A percentile compares a stretch with the other conserved stretches of the same genome.
Evolutionary conservation across 2,797 vertebrate species (phyloP).

Genomic region (Borostomias antarcticus): DNA sequence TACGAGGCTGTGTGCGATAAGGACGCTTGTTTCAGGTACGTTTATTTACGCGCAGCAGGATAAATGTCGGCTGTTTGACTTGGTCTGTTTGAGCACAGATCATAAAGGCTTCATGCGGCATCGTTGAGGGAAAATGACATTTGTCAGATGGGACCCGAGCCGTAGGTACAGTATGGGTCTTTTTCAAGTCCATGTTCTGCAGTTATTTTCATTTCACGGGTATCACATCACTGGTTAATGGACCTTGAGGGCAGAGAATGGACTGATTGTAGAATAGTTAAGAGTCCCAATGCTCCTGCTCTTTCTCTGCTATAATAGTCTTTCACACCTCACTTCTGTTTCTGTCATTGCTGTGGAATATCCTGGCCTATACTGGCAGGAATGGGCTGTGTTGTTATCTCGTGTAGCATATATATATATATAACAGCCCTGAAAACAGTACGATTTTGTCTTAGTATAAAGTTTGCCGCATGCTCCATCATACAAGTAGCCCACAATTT

Average conservation of each 20-base stretch:
- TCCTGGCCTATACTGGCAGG: neutral
- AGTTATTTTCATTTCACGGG: conserved; percentile 21
- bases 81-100: neutral
- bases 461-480: too few species aligned
- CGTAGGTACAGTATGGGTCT: conserved; percentile 13
- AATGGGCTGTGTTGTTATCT: too few species aligned
- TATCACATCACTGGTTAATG: conserved; percentile 10
- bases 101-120: neutral
- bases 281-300: neutral
- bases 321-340: neutral
- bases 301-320: neutral
- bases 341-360: conserved; percentile 29
- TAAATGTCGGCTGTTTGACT: conserved; percentile 4
- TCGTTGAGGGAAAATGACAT: neutral
- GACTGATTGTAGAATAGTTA: conserved; percentile 6
- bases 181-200: conserved; percentile 4
- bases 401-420: too few species aligned
- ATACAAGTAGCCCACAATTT: too few species aligned
- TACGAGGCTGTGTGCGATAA: too few species aligned
- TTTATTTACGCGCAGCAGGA: conserved; percentile 11
- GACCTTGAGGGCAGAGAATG: neutral
- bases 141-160: conserved; percentile 9
- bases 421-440: too few species aligned
- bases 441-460: too few species aligned
- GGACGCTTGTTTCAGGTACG: conserved; percentile 44